Base-by-base conservation (phyloP, 2,113 vertebrate genomes). In the Lasiurus borealis region DNA sequence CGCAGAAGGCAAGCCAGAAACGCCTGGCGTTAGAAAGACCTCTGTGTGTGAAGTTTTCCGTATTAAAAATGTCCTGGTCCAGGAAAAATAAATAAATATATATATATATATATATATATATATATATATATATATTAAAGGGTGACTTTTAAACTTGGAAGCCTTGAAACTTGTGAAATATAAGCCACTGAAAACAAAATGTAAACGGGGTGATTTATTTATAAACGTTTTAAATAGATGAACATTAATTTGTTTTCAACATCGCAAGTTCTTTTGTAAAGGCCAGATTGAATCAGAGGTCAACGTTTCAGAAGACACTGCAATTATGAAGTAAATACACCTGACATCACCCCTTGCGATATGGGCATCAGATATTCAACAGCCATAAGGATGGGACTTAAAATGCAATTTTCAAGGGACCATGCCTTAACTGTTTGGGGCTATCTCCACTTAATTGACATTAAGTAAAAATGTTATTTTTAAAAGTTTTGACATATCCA, bases 121-220 rank as follows among this genome's bases (percentile, higher is more conserved):
- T n/a, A n/a, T n/a, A 40, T 40, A 40, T 40, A 40, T 40, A 40
- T 64, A 71, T 69, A 34, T 18, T n/a, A n/a, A n/a, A n/a, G n/a
- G 8, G 31, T 34, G 21, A 68, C 27, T 7, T 88, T 66, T 88
- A 31, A 93, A 75, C 40, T 88, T 48, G 21, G 64, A 86, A 86
- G 82, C 11, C 21, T 54, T 31, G 64, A 75, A 72, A 54, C 69
- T 8, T 91, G 16, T 80, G 40, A 95, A 91, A 81, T 44, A 71
- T 3, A 94, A 95, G 14, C 46, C 68, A 76, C 15, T 82, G 50
- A 64, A 91, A 96, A 72, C 57, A 89, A 90, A 92, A 86, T 23
- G 50, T 91, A 72, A 72, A 59, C 6, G 59, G 52, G 66, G 10
- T 11, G 29, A 59, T n/a, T 40, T 72, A 85, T 71, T 84, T 72